phyloP scores from a whole-genome alignment of 2,888 invertebrate species.

The Argyresthia albistria region DNA sequence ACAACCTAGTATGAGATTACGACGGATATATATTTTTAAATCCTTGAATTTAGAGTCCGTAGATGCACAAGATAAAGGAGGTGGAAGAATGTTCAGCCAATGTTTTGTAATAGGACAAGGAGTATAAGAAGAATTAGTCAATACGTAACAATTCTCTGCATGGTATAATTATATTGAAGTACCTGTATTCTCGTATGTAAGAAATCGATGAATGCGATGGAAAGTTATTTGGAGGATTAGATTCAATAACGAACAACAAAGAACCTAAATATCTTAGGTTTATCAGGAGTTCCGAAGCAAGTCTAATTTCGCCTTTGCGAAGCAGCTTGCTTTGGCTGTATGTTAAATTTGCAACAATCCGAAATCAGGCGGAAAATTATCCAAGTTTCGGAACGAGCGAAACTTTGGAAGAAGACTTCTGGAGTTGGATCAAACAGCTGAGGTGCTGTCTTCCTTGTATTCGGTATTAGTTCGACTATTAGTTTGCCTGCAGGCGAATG shows the following conservation, averaged over 20 bases:
- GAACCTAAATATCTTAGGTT: conserved; percentile 1
- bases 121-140: too few species aligned
- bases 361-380: conserved; percentile 57
- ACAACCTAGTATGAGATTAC: too few species aligned
- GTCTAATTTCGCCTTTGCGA: conserved; percentile 46
- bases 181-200: too few species aligned
- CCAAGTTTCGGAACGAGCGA: conserved; percentile 34
- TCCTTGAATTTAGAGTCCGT: too few species aligned
- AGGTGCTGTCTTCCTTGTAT: background rate
- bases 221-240: conserved; percentile 8
- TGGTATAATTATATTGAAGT: too few species aligned
- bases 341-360: conserved; percentile 55
- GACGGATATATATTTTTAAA: too few species aligned
- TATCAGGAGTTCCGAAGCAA: conserved; percentile 23
- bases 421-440: conserved; percentile 1
- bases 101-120: too few species aligned
- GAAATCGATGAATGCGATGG: too few species aligned
- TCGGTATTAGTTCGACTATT: conserved; percentile 3
- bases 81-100: too few species aligned
- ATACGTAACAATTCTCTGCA: too few species aligned
- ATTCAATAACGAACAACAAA: conserved; percentile 1
- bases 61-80: too few species aligned
- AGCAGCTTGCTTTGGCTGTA: conserved; percentile 41
- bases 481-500: conserved; percentile 4
- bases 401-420: conserved; percentile 25